Evolutionary conservation across 2,113 vertebrate species (phyloP).

Genomic region (Onychorhynchus coronatus): DNA sequence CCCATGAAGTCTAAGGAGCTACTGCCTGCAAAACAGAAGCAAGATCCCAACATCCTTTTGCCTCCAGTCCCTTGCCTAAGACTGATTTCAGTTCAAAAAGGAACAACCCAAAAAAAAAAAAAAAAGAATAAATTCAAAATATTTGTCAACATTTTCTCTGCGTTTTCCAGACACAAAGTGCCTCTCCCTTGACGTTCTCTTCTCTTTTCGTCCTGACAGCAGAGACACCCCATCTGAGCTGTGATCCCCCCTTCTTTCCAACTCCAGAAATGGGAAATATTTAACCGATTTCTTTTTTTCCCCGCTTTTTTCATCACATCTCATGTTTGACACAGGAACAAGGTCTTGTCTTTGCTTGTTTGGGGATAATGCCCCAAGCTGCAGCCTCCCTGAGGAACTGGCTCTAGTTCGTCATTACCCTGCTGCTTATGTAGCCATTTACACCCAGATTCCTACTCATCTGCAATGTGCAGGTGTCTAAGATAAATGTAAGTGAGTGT

Average conservation of each 20-base stretch:
- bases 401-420: not conserved
- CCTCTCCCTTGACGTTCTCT: not conserved
- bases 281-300: not conserved
- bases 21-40: not conserved
- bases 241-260: not conserved
- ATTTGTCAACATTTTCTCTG: not conserved
- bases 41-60: not conserved
- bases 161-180: not conserved
- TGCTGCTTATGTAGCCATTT: not conserved
- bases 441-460: not conserved
- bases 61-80: not conserved
- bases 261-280: not conserved
- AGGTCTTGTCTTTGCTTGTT: not conserved
- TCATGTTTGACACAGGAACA: not conserved
- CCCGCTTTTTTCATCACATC: not conserved
- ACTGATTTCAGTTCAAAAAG: not conserved
- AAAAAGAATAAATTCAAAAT: not conserved
- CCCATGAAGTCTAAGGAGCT: not conserved
- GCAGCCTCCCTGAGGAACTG: not conserved
- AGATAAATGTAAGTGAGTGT: not conserved
- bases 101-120: not conserved
- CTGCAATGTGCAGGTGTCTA: rapidly evolving
- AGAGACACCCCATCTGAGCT: not conserved
- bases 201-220: not conserved
- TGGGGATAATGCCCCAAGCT: rapidly evolving